Evolutionary conservation across 2,888 invertebrate species (phyloP).

Genomic region (Aplocera efformata): DNA sequence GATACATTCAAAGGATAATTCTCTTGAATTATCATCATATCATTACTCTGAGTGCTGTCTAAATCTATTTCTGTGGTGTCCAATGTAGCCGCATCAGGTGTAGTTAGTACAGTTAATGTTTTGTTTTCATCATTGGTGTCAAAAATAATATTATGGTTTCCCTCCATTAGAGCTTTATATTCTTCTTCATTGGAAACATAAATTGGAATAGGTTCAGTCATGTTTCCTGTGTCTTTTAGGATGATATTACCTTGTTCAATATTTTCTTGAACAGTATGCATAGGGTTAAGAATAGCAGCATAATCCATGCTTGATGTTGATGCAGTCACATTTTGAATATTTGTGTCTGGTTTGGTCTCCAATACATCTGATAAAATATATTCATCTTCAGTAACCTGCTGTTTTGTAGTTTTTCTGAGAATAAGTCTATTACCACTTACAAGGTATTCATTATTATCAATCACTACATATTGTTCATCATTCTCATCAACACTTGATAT

Average conservation of each 20-base stretch:
- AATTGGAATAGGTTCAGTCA: constrained; percentile 69
- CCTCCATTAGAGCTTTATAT: constrained; percentile 68
- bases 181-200: constrained; percentile 76
- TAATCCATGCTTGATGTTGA: constrained; percentile 55
- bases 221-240: constrained; percentile 49
- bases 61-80: constrained; percentile 59
- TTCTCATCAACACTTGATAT: constrained; percentile 33
- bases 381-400: constrained; percentile 35
- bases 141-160: constrained; percentile 70
- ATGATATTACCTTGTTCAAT: constrained; percentile 46
- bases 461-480: constrained; percentile 64
- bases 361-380: constrained; percentile 49
- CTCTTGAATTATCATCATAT: constrained; percentile 83
- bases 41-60: constrained; percentile 76
- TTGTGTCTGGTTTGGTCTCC: constrained; percentile 44
- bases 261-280: constrained; percentile 32
- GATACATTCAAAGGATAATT: constrained; percentile 79
- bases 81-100: constrained; percentile 46
- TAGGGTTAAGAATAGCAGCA: constrained; percentile 40
- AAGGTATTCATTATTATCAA: constrained; percentile 82
- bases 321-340: constrained; percentile 36
- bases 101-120: constrained; percentile 60
- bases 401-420: constrained; percentile 40
- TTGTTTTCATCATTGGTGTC: constrained; percentile 60
- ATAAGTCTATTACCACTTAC: constrained; percentile 63